Base-by-base conservation (phyloP, 2,113 vertebrate species). In the Labrus mixtus region DNA sequence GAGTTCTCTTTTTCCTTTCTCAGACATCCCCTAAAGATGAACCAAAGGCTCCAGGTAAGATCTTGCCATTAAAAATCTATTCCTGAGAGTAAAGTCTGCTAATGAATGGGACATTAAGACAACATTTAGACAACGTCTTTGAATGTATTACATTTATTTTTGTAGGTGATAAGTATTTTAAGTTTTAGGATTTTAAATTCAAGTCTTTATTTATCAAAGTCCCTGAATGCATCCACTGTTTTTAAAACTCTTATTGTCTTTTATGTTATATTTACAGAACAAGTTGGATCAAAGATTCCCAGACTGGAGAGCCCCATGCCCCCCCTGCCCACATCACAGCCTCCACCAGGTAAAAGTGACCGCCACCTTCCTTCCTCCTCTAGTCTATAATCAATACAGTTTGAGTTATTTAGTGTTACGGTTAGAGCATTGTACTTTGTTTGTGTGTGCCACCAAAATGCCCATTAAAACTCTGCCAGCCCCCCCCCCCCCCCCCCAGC, bases 21-120 rank as follows among this genome's bases (percentile, higher is more conserved):
- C 84, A 99, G 97, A 88, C 95, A 9, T 98, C 97, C 61, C 97
- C 97, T 29, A 99, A 99, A 93, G 98, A 99, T 79, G 98, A 99
- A 91, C 93, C 92, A 61, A 99, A 99, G 85, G 43, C 93, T 78
- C 53, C 95, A 95, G 98, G 98, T 99, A 94, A 82, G 51, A 39
- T 0, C n/a, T 50, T 19, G 39, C 19, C 15, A 19, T 0, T 3
- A n/a, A 17, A 50, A 39, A 50, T 36, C 22, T 33, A 9, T 41
- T 73, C 20, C 11, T 64, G 20, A 15, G 11, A 10, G 39, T 41
- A 67, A 36, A 61, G 20, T 3, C 29, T 33, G 4, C 29, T 33
- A 33, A 33, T 33, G 1, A 33, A 33, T 33, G 29, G 29, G 29
- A 33, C 29, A 33, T 33, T n/a, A n/a, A n/a, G n/a, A n/a, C n/a